phyloP scores from a whole-genome alignment of 2,113 vertebrate species.

The Dipodomys ordii region DNA sequence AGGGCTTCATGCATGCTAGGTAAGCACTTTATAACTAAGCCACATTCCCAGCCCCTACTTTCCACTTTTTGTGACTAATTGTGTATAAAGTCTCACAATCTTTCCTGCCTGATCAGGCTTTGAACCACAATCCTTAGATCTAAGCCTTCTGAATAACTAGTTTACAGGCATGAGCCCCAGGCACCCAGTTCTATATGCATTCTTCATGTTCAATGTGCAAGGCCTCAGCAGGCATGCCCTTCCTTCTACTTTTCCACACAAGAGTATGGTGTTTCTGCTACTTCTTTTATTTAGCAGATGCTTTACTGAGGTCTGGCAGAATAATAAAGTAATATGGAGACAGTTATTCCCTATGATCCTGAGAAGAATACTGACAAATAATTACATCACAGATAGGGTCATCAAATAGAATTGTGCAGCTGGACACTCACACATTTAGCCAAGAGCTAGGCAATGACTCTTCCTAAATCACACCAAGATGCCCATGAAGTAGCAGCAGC shows the following conservation, averaged over 20 bases:
- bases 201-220: not conserved
- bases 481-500: not conserved
- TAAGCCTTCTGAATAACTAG: too few relatives aligned
- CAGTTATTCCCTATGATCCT: not conserved
- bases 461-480: not conserved
- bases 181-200: too few relatives aligned
- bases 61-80: too few relatives aligned
- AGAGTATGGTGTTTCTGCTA: not conserved
- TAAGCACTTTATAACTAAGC: not conserved
- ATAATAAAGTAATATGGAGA: not conserved
- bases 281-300: constrained; percentile 4
- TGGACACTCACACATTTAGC: not conserved
- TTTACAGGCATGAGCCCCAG: too few relatives aligned
- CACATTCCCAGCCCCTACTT: too few relatives aligned
- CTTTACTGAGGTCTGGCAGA: not conserved
- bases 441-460: not conserved
- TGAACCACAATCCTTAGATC: too few relatives aligned
- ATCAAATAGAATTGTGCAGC: not conserved
- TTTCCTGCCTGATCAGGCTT: too few relatives aligned
- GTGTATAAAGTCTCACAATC: too few relatives aligned
- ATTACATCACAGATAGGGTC: not conserved
- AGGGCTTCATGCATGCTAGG: not conserved
- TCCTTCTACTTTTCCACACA: not conserved
- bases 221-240: not conserved
- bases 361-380: not conserved